Base-by-base conservation (phyloP, 1,140 invertebrate species). In the Saccostrea glomerata region DNA sequence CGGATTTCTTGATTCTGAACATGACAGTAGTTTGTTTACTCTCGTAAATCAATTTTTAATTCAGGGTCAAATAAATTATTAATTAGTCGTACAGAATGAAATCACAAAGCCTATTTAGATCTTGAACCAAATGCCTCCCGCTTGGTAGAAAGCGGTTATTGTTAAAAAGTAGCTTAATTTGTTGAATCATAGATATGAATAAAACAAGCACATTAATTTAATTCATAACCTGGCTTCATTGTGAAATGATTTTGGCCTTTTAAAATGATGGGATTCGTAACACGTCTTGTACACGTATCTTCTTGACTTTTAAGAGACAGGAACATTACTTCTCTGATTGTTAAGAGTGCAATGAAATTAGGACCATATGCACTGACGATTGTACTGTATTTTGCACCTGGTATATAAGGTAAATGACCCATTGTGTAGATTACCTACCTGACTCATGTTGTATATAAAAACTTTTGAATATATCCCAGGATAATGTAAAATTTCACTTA, bases 21-120 rank as follows among this genome's bases (percentile, higher is more conserved):
- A 30, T 77, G 70, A 77, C 70, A 77, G 30, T 23, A 25, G 9
- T 77, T 77, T 77, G 70, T 77, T 77, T 77, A 77, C 30, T 30
- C 9, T 13, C 13, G 70, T 30, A 30, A 77, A 77, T 77, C 9
- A 77, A 17, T 77, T 73, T 36, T 36, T 36, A 36, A 30, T 77
- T 77, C 70, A 77, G 25, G 70, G 70, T 77, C 25, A 77, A 36
- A 25, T 4, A 36, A 77, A 7, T 47, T 77, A 25, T 12, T 77
- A 77, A 77, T 77, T 77, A 77, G 36, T 77, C 70, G 25, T 36
- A 77, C 70, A 25, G 3, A 36, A 36, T 77, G 70, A 77, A 30
- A 17, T 77, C 70, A 77, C 30, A 77, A 23, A 77, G 25, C 23
- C 3, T 15, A 47, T 47, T 47, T 47, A 47, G 47, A 77, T 40